Evolutionary conservation across 2,888 invertebrate species (phyloP).

Genomic region (Pandemis heparana): DNA sequence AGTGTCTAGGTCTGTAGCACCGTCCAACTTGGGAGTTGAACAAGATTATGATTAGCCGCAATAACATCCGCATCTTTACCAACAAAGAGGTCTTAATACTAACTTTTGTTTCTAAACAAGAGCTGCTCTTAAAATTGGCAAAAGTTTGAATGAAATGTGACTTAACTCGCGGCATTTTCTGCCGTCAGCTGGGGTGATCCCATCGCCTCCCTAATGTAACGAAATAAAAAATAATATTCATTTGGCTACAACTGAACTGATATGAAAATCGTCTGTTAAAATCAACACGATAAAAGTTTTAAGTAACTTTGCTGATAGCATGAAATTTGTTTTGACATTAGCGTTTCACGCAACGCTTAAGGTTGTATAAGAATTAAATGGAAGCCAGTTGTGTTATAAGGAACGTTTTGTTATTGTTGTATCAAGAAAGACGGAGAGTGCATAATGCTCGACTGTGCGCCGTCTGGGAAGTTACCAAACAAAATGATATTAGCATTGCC

Average conservation of each 20-base stretch:
- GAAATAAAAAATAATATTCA: slow-evolving; percentile 77
- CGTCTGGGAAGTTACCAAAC: slow-evolving; percentile 75
- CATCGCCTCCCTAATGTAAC: slow-evolving; percentile 76
- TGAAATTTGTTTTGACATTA: slow-evolving; percentile 29
- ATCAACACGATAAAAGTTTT: slow-evolving; percentile 53
- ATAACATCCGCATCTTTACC: slow-evolving; percentile 64
- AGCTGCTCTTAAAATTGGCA: slow-evolving; percentile 76
- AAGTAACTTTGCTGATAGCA: slow-evolving; percentile 40
- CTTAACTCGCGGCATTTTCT: slow-evolving; percentile 75
- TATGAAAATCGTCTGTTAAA: slow-evolving; percentile 58
- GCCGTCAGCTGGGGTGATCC: slow-evolving; percentile 81
- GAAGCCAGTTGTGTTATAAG: neutral
- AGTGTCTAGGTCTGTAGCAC: slow-evolving; percentile 39
- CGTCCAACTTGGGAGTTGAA: slow-evolving; percentile 49
- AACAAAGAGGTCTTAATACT: slow-evolving; percentile 70
- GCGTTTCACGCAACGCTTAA: slow-evolving; percentile 33
- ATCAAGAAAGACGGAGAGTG: slow-evolving; percentile 2
- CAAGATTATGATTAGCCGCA: slow-evolving; percentile 65
- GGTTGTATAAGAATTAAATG: slow-evolving; percentile 4
- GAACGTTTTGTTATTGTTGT: neutral
- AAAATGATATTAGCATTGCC: slow-evolving; percentile 78
- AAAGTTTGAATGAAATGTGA: slow-evolving; percentile 81
- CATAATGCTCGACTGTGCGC: slow-evolving; percentile 38
- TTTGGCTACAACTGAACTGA: slow-evolving; percentile 65
- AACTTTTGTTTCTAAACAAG: slow-evolving; percentile 75